These are phyloP conservation scores for Eunapius fragilis DNA, from an alignment of 37 sponge, comb jelly and placozoan genomes.

Conservation along the genomic window DNA sequence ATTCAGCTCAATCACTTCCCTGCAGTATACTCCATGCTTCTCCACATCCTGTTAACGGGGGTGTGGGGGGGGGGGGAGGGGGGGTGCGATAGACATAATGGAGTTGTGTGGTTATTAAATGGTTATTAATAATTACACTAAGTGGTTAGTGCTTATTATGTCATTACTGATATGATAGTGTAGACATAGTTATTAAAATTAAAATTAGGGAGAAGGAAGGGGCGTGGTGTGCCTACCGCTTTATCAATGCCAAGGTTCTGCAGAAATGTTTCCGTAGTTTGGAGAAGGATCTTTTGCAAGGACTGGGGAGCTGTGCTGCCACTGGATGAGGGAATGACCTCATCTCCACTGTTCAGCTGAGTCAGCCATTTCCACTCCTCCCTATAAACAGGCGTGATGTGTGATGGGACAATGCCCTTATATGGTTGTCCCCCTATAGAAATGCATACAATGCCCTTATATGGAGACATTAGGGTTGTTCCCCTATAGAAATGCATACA, in stretches of 20 bases:
- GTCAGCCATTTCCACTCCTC: slow-evolving; percentile 79
- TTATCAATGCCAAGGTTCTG: slow-evolving; percentile 43
- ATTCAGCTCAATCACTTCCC: slow-evolving; percentile 86
- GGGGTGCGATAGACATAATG: no score
- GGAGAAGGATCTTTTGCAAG: slow-evolving; percentile 41
- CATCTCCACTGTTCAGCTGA: neutral
- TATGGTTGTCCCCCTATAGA: no score
- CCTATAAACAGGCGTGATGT: slow-evolving; percentile 15
- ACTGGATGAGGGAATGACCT: neutral
- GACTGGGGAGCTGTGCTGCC: slow-evolving; percentile 6
- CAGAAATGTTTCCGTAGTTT: slow-evolving; percentile 43
- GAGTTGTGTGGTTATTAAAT: no score
- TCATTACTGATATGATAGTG: no score
- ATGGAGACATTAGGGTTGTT: slow-evolving; percentile 71
- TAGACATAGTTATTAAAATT: neutral
- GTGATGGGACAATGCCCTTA: no score
- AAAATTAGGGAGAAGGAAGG: neutral
- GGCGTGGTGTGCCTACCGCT: slow-evolving; percentile 11
- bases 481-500: no score
- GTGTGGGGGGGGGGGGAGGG: no score
- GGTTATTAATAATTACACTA: no score
- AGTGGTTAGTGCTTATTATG: no score
- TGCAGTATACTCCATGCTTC: slow-evolving; percentile 65
- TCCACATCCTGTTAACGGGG: slow-evolving; percentile 36
- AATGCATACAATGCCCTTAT: slow-evolving; percentile 6